phyloP scores from a whole-genome alignment of 2,797 vertebrate genomes.

The Sternarchorhynchus goeldii region DNA sequence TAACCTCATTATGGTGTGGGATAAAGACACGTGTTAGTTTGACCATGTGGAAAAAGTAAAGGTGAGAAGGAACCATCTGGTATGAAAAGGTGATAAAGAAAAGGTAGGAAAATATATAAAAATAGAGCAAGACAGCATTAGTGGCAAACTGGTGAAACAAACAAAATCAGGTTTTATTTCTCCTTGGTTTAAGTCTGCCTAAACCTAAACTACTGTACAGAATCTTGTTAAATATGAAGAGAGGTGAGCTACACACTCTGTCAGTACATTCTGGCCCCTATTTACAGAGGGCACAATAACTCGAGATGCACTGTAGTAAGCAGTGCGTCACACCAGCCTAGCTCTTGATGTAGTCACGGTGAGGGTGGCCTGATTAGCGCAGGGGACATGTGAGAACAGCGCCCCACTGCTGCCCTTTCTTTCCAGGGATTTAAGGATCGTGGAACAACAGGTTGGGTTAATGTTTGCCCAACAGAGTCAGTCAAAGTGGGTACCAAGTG shows the following conservation, averaged over 20 bases:
- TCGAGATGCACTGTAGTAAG: constrained; percentile 12
- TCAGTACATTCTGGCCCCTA: constrained; percentile 1
- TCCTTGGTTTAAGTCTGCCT: not conserved
- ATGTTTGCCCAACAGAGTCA: constrained; percentile 71
- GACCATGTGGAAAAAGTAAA: constrained; percentile 16
- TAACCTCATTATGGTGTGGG: constrained; percentile 33
- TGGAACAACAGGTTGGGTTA: constrained; percentile 71
- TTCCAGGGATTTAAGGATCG: constrained; percentile 70
- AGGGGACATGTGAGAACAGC: constrained; percentile 31
- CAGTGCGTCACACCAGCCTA: constrained; percentile 26
- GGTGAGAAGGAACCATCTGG: constrained; percentile 51
- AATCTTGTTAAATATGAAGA: not conserved
- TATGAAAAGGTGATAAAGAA: not conserved
- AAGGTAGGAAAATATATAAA: constrained; percentile 13
- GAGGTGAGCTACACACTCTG: constrained; percentile 1
- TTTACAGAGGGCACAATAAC: constrained; percentile 17
- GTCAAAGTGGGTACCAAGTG: constrained; percentile 71
- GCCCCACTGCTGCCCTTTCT: constrained; percentile 7
- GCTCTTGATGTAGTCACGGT: constrained; percentile 8
- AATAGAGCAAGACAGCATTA: constrained; percentile 18
- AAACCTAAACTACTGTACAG: not conserved
- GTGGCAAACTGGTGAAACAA: constrained; percentile 11
- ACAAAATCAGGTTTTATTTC: not conserved
- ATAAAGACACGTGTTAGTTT: constrained; percentile 34
- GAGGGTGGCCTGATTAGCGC: constrained; percentile 6